These are phyloP conservation scores for Parapsyche elsis DNA, from an alignment of 1,140 invertebrate genomes.

Conservation along the genomic window DNA sequence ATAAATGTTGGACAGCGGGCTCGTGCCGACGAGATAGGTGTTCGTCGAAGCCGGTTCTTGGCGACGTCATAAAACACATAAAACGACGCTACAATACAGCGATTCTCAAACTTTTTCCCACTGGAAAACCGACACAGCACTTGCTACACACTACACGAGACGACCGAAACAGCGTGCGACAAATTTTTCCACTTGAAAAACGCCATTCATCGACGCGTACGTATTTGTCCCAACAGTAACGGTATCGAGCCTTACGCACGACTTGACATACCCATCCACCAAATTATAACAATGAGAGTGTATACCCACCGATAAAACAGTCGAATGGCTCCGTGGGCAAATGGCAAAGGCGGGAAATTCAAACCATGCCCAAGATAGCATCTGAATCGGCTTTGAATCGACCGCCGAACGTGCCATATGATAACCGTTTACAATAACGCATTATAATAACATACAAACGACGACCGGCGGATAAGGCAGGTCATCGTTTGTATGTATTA, in stretches of 20 bases:
- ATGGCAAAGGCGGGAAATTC: background rate
- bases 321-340: conserved; percentile 36
- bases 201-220: conserved; percentile 28
- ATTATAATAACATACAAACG: too few relatives aligned
- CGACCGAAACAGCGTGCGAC: too few relatives aligned
- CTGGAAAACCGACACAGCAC: too few relatives aligned
- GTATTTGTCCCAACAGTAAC: conserved; percentile 43
- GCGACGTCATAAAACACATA: conserved; percentile 26
- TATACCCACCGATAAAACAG: background rate
- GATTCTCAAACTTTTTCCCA: background rate
- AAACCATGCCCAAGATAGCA: background rate
- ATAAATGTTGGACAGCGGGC: conserved; percentile 20
- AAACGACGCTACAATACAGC: background rate
- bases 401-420: background rate
- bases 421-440: background rate
- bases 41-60: conserved; percentile 14
- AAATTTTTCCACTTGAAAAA: too few relatives aligned
- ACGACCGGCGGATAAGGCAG: too few relatives aligned
- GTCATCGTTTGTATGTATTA: too few relatives aligned
- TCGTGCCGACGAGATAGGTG: conserved; percentile 31
- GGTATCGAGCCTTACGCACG: conserved; percentile 43
- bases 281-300: conserved; percentile 50
- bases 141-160: too few relatives aligned
- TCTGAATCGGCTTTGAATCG: background rate
- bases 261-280: conserved; percentile 46